Base-by-base conservation (phyloP, 2,797 vertebrate genomes). In the Eptatretus atami region DNA sequence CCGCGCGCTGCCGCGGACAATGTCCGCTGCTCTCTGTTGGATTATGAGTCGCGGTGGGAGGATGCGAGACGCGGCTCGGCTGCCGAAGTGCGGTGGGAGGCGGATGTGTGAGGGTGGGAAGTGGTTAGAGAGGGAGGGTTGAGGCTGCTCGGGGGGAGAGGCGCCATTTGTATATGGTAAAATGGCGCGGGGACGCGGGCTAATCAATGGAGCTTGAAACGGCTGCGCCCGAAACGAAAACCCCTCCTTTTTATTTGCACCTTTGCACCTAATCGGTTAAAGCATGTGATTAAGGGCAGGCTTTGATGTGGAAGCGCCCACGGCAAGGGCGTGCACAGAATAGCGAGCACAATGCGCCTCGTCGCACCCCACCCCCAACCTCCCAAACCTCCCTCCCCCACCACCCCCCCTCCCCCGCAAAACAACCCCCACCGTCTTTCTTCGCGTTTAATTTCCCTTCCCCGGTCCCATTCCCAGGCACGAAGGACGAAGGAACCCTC, bases 181-280 rank as follows among this genome's bases (percentile, higher is more conserved):
- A 61, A 61, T 61, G 57, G 57, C 57, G 57, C 57, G 57, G 57
- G 57, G 57, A 61, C 57, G 57, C 57, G 25, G 57, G 57, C 57
- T 61, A 61, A 61, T 61, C 57, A 61, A 61, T 61, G 57, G 57
- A 61, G 57, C 57, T 61, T 61, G 57, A 61, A 61, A 61, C 57
- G 57, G 57, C 57, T n/a, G 57, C 57, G 57, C 57, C 57, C n/a
- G 57, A 61, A 61, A 61, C 57, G 57, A 61, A 61, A 61, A 61
- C n/a, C 57, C 57, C 57, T 25, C 57, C 25, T 25, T 25, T 61
- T 61, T 12, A 61, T n/a, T 61, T 61, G 57, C 57, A 61, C 57
- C 57, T 61, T 61, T 61, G 57, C 57, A 61, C 57, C 57, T 61
- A 61, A 61, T 61, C 57, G 57, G 57, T 61, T 61, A 61, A 61